Evolutionary conservation across 2,113 vertebrate species (phyloP), one percentile per base, ranked within the genome.

Genomic region (Cardinalis cardinalis): DNA sequence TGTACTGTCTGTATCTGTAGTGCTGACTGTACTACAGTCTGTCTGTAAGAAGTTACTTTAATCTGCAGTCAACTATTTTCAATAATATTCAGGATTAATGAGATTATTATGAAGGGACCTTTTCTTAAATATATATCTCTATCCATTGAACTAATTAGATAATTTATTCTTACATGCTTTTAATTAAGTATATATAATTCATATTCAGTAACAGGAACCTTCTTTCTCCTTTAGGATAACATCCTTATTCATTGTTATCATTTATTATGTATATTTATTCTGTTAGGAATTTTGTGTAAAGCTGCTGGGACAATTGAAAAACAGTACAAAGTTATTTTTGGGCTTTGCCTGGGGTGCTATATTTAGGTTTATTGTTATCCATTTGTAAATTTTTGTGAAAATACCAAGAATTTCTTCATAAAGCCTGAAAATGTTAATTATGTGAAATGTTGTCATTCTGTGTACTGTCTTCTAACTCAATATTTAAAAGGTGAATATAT

Each of bases 141-240:
- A 81, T 84, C 41, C 74, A 64, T 89, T 96, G 56, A 92, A 90
- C 89, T 96, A 85, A 95, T 94, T 94, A 12, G 36, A 81, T 94
- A 88, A 92, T 94, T 96, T 93, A 69, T 94, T 72, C 85, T 96
- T 96, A 64, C 68, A 71, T 76, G 69, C 46, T 93, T 97, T 96
- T 92, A 90, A 93, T 94, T 95, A 82, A 49, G 13, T 60, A 46
- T 95, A 72, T 91, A 66, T 77, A 66, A 55, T 74, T 79, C 71
- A 93, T 87, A 82, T 86, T 85, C 72, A 93, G 34, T 92, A 53
- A 77, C 53, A 87, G 34, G 88, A 92, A 79, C 78, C 52, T 77
- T 94, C 24, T 77, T 82, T 94, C 76, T 94, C 59, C 61, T 91
- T 77, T 68, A 81, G 87, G 68, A 75, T 75, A 94, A 71, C 90